Evolutionary conservation across 2,113 vertebrate genomes (phyloP), one percentile per base, ranked within the genome.

Genomic region (Hippopotamus amphibius): DNA sequence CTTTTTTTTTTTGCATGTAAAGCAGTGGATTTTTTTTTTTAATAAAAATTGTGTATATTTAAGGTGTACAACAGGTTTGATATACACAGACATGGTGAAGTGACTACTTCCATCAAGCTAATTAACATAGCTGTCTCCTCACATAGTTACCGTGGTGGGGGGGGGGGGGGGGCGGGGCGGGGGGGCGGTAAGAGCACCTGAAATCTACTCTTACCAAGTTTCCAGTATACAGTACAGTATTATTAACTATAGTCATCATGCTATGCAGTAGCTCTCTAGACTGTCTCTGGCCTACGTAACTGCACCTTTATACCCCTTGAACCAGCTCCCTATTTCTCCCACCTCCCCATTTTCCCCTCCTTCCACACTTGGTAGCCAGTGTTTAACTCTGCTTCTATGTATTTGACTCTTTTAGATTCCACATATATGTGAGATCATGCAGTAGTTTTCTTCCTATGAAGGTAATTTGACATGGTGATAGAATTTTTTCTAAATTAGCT

Each of bases 401-500:
- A 65, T 33, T 66, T 46, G 8, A 65, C 17, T 84, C 46, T 74
- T 37, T 46, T 22, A 68, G 22, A 24, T 66, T 59, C 30, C 41
- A 77, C 13, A 7, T 68, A 7, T 41, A 50, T 37, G 48, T 59
- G 50, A 48, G 55, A 65, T 55, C 46, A 8, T 59, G 37, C 22
- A 48, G 37, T 68, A 41, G 59, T 90, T 84, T 90, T 77, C 22
- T 59, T 76, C 57, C 41, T 77, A 5, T 59, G 69, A 90, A 68
- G 48, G 16, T 55, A 28, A 71, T 88, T 88, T 91, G 26, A 68
- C 13, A 28, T 43, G 16, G 53, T 59, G 30, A 28, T 86, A 5
- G 21, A 82, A 61, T 19, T 94, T 93, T 77, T 97, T 92, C 66
- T 61, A 72, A 68, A 87, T 79, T 72, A 81, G 57, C 55, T 94